Conservation (phyloP, 2,888 invertebrate species). For the Cantharis rufa region DNA sequence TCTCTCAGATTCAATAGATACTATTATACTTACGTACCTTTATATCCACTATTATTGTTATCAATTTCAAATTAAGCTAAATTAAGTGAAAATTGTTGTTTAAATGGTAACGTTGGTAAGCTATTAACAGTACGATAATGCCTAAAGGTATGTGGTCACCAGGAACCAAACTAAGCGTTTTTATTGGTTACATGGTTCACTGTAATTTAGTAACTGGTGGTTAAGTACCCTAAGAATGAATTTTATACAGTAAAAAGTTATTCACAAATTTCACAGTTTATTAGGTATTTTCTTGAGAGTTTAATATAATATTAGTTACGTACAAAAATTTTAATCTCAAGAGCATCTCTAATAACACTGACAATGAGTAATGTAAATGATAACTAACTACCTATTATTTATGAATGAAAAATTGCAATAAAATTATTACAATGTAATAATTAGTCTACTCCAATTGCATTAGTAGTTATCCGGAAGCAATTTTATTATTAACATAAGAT, state of each 20-base stretch:
- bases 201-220: not conserved
- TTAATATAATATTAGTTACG: not conserved
- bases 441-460: not conserved
- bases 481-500: not conserved
- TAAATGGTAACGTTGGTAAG: not conserved
- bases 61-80: not conserved
- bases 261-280: not conserved
- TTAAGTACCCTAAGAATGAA: not conserved
- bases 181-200: not conserved
- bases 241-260: not conserved
- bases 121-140: not conserved
- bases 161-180: not conserved
- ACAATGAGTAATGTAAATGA: not conserved
- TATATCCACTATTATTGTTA: not conserved
- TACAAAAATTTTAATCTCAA: not conserved
- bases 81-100: not conserved
- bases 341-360: not conserved
- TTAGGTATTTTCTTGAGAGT: not conserved
- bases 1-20: too few relatives aligned
- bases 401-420: not conserved
- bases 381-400: not conserved
- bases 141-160: not conserved
- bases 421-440: not conserved
- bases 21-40: too few relatives aligned
- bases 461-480: not conserved